Base-by-base conservation (phyloP, 1,140 invertebrate genomes). In the Coelopa frigida region DNA sequence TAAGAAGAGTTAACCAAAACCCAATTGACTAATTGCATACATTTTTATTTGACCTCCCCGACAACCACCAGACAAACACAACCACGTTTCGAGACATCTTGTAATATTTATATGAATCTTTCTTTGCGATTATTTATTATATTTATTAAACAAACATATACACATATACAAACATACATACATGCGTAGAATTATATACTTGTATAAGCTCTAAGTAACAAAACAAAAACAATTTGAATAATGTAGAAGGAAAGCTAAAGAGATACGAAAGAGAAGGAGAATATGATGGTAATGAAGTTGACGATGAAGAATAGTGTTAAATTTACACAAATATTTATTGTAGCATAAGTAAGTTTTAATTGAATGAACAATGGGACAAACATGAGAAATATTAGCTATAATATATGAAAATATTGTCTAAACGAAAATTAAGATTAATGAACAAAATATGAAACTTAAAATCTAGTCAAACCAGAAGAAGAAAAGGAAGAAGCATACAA, bases 61-160 rank as follows among this genome's bases (percentile, higher is more conserved):
- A n/a, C n/a, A n/a, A n/a, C n/a, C n/a, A n/a, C n/a, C n/a, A n/a
- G n/a, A n/a, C n/a, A n/a, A n/a, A n/a, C n/a, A n/a, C n/a, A n/a
- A n/a, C n/a, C n/a, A n/a, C n/a, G n/a, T n/a, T n/a, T n/a, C 24
- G 22, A 27, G 21, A 42, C 32, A 29, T 29, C 27, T 29, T 29
- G 27, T 29, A 29, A 29, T 17, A 14, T 17, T 8, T 12, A 37
- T 37, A 37, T 39, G 7, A 29, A 7, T 23, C 14, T 29, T 42
- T 20, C 32, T 27, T 42, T 20, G 27, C 32, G 40, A 17, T 14
- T 42, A 42, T 29, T 42, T 42, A 42, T 18, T 29, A 23, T 23
- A 39, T 21, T 39, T 7, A 24, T 41, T 26, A 17, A 26, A 22
- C 17, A 26, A 11, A 8, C 32, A 42, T 20, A 42, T 42, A 3